These are phyloP conservation scores for Tragopan temminckii DNA, from an alignment of 2,797 vertebrate species.

Conservation along the genomic window DNA sequence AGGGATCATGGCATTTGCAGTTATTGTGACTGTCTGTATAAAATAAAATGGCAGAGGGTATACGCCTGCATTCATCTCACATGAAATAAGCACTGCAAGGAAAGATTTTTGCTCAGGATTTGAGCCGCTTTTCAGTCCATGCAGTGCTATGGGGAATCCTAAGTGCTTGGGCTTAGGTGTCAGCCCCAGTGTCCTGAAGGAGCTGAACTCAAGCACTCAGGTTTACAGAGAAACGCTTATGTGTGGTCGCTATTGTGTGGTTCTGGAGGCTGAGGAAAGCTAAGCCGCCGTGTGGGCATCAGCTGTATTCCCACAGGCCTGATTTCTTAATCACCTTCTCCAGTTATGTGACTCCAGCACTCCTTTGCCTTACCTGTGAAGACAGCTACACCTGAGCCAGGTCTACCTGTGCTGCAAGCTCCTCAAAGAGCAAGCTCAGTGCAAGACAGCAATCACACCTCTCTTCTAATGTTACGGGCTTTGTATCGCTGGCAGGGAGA, in stretches of 20 bases:
- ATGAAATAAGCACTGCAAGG: not conserved
- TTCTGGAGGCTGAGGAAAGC: constrained; percentile 19
- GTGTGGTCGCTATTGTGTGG: not conserved
- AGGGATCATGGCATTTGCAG: not conserved
- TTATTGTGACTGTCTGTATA: not conserved
- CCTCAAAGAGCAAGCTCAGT: not conserved
- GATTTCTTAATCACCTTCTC: not conserved
- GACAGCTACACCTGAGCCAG: constrained; percentile 32
- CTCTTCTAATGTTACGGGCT: constrained; percentile 45
- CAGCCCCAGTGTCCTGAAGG: not conserved
- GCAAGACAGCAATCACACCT: constrained; percentile 47
- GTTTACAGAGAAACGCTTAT: not conserved
- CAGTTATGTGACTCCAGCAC: not conserved
- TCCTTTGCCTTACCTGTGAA: constrained; percentile 18
- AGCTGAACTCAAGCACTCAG: not conserved
- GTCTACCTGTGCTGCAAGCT: not conserved
- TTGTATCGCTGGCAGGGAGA: constrained; percentile 45
- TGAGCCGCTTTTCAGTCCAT: not conserved
- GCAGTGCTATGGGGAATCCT: not conserved
- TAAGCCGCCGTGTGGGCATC: not conserved
- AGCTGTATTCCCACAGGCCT: not conserved
- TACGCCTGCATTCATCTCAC: not conserved
- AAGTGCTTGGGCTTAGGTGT: rapidly evolving
- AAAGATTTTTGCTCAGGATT: not conserved
- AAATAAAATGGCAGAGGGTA: not conserved